Conservation (phyloP, 2,797 vertebrate species). For the Taeniopygia guttata region DNA sequence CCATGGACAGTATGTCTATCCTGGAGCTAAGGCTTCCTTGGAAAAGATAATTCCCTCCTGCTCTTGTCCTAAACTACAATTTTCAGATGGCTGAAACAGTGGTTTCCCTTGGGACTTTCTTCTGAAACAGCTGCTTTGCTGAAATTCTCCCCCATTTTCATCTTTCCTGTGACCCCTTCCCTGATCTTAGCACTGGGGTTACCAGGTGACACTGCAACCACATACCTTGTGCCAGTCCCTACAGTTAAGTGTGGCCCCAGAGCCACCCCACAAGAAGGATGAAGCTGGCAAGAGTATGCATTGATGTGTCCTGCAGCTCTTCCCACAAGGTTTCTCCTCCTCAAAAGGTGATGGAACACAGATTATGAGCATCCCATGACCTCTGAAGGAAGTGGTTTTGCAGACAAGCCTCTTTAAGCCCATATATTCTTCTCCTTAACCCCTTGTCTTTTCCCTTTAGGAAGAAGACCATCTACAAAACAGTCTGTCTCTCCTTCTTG, state of each 20-base stretch:
- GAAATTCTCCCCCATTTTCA: background rate
- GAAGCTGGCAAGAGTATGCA: background rate
- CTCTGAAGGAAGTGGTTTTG: background rate
- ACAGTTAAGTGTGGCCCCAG: background rate
- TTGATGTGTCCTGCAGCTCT: background rate
- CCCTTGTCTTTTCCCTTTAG: slow-evolving; percentile 55
- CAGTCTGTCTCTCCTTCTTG: slow-evolving; percentile 81
- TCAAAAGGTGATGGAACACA: background rate
- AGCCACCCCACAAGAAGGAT: background rate
- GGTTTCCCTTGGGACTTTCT: background rate
- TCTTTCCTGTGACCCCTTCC: background rate
- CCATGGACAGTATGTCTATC: background rate
- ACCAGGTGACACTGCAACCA: background rate
- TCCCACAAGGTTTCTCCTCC: background rate
- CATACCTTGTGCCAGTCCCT: background rate
- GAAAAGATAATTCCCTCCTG: background rate
- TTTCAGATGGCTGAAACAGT: background rate
- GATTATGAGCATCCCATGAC: background rate
- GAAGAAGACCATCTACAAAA: slow-evolving; percentile 87
- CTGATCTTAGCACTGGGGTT: background rate
- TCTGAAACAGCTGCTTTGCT: background rate
- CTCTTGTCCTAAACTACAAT: background rate
- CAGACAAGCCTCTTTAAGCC: background rate
- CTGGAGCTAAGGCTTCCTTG: background rate
- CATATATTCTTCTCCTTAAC: background rate